phyloP scores from a whole-genome alignment of 2,888 invertebrate species.

The Sphaeridia pumilis region DNA sequence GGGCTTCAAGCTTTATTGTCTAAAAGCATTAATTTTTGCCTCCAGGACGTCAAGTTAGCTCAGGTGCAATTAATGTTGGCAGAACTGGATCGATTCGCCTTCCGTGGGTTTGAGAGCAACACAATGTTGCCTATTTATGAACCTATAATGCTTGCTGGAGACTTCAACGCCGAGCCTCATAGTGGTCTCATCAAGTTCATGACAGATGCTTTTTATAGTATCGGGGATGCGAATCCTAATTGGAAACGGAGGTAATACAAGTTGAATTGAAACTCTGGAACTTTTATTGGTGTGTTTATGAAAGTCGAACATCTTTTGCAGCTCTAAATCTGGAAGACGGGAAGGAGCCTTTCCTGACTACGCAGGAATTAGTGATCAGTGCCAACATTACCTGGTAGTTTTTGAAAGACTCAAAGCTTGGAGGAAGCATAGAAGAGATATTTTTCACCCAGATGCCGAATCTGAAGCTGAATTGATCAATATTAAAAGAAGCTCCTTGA shows the following conservation, averaged over 20 bases:
- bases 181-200: slow-evolving; percentile 61
- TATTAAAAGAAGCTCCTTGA: not conserved
- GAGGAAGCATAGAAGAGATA: slow-evolving; percentile 8
- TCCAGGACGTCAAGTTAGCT: slow-evolving; percentile 70
- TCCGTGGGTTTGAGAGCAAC: slow-evolving; percentile 37
- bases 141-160: slow-evolving; percentile 81
- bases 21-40: not conserved
- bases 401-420: slow-evolving; percentile 22
- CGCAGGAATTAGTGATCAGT: slow-evolving; percentile 43
- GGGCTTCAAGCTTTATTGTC: not conserved
- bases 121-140: slow-evolving; percentile 46
- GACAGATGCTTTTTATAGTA: slow-evolving; percentile 49
- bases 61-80: slow-evolving; percentile 74
- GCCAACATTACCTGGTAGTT: slow-evolving; percentile 39
- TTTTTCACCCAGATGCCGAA: slow-evolving; percentile 23
- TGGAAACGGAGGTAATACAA: not conserved
- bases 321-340: not conserved
- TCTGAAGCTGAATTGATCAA: slow-evolving; percentile 20
- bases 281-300: not conserved
- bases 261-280: not conserved
- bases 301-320: not conserved
- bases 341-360: slow-evolving; percentile 39
- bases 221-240: slow-evolving; percentile 18
- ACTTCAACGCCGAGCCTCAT: slow-evolving; percentile 72
- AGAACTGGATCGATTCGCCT: slow-evolving; percentile 68